Base-by-base conservation (phyloP, 2,888 invertebrate genomes). In the Acanthoscelides obtectus region DNA sequence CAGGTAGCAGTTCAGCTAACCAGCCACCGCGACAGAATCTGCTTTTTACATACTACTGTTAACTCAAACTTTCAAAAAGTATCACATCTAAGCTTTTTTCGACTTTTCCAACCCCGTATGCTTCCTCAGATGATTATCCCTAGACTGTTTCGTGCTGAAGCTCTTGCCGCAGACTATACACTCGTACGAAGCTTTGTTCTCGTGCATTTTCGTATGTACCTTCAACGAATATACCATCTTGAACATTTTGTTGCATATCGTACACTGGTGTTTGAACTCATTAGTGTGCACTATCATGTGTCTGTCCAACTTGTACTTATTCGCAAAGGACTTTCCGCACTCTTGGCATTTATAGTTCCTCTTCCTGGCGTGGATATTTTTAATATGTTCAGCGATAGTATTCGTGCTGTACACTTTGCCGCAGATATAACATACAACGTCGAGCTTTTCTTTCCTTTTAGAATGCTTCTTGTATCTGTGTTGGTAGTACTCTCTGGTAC, bases 351-450 rank as follows among this genome's bases (percentile, higher is more conserved):
- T 74, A 64, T 69, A 75, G 3, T 72, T 73, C 27, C 67, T 72
- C 17, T 70, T 71, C 20, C 75, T 74, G 12, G 69, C 71, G 68
- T 78, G 77, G 6, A 70, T 27, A 70, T 68, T 72, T 65, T 70
- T 70, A 17, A 69, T 74, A 64, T 68, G 72, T 22, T 70, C 72
- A 4, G 72, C 71, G 3, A 71, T 73, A 3, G 75, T 70, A n/a
- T 73, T 73, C 64, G 20, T 69, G 6, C 17, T 69, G 20, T 69
- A 69, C 17, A 65, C 65, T 66, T 78, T 78, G 1, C 78, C 79
- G 70, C 79, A 79, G 65, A 78, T 71, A 21, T 79, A 73, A 67
- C 80, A 80, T 4, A 72, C 69, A 2, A 66, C 8, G 21, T 71
- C 22, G 8, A 22, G 65, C 22, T 70, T 70, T 64, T 22, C 45